Evolutionary conservation across 2,797 vertebrate species (phyloP).

Genomic region (Sebastes iracundus): DNA sequence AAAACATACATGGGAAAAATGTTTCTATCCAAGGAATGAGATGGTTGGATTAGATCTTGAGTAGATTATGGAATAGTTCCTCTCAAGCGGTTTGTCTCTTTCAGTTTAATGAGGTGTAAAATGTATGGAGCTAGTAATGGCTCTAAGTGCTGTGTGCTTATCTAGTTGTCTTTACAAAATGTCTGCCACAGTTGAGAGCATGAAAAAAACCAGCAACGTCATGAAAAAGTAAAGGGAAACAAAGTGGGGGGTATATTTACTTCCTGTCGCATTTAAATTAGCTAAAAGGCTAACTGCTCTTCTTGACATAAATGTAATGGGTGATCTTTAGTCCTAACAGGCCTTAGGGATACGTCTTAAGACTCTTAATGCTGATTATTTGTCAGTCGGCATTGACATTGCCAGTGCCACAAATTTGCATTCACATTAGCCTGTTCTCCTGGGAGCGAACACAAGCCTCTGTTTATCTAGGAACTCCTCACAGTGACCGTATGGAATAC

Average conservation of each 20-base stretch:
- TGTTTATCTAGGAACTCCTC: slow-evolving; percentile 12
- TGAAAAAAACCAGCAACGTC: not conserved
- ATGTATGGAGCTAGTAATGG: slow-evolving; percentile 17
- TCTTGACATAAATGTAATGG: slow-evolving; percentile 29
- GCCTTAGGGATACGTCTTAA: slow-evolving; percentile 6
- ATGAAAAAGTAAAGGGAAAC: not conserved
- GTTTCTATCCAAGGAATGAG: no score
- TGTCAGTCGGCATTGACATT: slow-evolving; percentile 37
- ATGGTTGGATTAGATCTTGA: not conserved
- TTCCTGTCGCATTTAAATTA: slow-evolving; percentile 24
- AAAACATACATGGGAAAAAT: no score
- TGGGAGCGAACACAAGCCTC: slow-evolving; percentile 1
- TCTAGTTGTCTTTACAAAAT: slow-evolving; percentile 33
- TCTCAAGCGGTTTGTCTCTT: slow-evolving; percentile 14
- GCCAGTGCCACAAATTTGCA: slow-evolving; percentile 21
- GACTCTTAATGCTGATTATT: slow-evolving; percentile 26
- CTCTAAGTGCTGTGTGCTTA: not conserved
- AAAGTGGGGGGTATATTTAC: not conserved
- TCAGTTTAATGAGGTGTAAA: slow-evolving; percentile 10
- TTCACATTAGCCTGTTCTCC: slow-evolving; percentile 22
- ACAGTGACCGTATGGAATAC: not conserved
- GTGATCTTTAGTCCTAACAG: slow-evolving; percentile 14
- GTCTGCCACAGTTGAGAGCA: not conserved
- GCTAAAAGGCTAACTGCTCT: slow-evolving; percentile 23
- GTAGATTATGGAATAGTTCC: accelerated